Base-by-base conservation (phyloP, 64 coral and sea anemone genomes). In the Dendrophyllia cribrosa region DNA sequence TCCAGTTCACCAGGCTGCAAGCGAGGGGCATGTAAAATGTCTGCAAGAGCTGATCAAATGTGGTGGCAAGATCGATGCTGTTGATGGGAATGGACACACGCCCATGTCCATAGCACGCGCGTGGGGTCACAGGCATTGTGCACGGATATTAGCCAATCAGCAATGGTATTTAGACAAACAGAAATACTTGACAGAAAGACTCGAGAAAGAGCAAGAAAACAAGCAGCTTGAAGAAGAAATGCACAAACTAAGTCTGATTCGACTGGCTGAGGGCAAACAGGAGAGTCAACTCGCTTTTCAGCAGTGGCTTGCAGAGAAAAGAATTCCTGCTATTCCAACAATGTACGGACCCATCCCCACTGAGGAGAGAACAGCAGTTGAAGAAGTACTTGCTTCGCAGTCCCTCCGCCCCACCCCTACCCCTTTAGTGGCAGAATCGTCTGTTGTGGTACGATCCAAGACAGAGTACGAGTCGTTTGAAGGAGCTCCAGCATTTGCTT, bases 131-230 rank as follows among this genome's bases (percentile, higher is more conserved):
- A 93, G 97, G 51, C 48, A 59, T 12, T 99, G 97, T 83, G 97
- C 91, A 15, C 63, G 94, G 26, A 92, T 99, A 50, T 73, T 99
- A 8, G 83, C 88, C 10, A 91, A 96, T 66, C 87, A 77, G 25
- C 97, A 96, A 83, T 99, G 97, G 97, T 96, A 96, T 13, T 58
- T 99, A 6, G 88, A 99, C 72, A 99, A 99, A 61, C 88, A 99
- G 44, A 87, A 90, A 82, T 79, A 96, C 4, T 63, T 93, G n/a
- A 64, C 83, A 48, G 63, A 93, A 48, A 96, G 65, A 84, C 91
- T 96, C 24, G 84, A 94, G 43, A 73, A 93, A 52, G 94, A 99
- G 47, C 88, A 74, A 49, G 72, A 87, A 88, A 76, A 59, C 6
- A 93, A 53, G 24, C 85, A 90, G 13, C 17, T 88, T 6, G 82